These are phyloP conservation scores for Pelosia muscerda DNA, from an alignment of 2,888 invertebrate genomes.

Conservation along the genomic window DNA sequence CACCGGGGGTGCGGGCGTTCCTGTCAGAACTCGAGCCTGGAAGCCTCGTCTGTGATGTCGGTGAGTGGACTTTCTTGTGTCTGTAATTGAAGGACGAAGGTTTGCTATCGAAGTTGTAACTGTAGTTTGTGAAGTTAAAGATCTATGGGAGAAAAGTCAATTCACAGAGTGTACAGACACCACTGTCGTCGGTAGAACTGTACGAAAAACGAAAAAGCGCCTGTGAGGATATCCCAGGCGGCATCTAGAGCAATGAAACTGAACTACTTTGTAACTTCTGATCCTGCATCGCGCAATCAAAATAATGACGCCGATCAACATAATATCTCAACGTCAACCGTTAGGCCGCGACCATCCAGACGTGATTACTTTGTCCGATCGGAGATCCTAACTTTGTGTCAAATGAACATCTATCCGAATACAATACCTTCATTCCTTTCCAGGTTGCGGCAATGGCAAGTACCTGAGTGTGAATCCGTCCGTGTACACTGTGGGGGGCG, in stretches of 20 bases:
- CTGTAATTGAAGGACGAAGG: not conserved
- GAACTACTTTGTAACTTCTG: no score
- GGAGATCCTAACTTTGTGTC: no score
- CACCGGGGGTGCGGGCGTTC: constrained; percentile 94
- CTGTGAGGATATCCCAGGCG: no score
- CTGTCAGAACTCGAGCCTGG: constrained; percentile 95
- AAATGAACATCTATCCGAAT: not conserved
- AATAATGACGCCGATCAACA: not conserved
- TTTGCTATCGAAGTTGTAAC: not conserved
- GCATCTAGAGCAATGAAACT: no score
- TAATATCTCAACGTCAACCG: no score
- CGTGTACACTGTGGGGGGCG: constrained; percentile 95
- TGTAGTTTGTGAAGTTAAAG: not conserved
- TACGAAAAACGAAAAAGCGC: no score
- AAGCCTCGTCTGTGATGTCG: constrained; percentile 97
- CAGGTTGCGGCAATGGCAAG: constrained; percentile 98
- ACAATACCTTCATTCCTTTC: constrained; percentile 21
- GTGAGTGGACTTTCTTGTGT: constrained; percentile 83
- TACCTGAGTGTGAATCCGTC: constrained; percentile 95
- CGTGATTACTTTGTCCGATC: no score
- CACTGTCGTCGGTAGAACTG: no score
- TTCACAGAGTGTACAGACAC: no score
- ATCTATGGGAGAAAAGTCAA: no score
- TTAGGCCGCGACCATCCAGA: no score
- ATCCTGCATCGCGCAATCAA: not conserved